A percentile compares a stretch with the other conserved stretches of the same genome.
phyloP scores from a whole-genome alignment of 1,140 invertebrate species.

The Orchestia grillus region DNA sequence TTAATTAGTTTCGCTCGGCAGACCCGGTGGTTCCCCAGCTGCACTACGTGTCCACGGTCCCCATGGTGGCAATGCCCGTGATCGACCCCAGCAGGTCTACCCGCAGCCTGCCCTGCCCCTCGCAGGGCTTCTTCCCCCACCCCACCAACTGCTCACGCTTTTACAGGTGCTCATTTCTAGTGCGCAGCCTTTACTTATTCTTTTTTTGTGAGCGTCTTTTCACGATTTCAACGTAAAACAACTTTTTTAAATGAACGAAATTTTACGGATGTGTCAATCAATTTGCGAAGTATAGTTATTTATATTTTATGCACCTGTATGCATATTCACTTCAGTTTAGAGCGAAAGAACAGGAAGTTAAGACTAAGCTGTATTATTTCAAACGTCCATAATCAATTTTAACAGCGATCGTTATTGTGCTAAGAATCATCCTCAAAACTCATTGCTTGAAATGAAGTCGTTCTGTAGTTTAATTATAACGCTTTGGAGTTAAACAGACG shows the following conservation, averaged over 20 bases:
- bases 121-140: slow-evolving; percentile 30
- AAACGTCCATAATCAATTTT: no score
- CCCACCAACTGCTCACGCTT: slow-evolving; percentile 18
- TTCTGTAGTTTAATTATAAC: background rate
- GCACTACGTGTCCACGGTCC: background rate
- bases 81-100: background rate
- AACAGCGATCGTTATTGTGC: no score
- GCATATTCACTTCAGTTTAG: no score
- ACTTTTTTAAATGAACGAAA: no score
- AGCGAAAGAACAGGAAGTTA: no score
- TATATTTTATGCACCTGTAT: no score
- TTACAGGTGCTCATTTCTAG: slow-evolving; percentile 30
- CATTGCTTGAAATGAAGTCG: background rate
- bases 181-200: background rate
- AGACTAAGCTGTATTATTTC: no score
- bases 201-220: no score
- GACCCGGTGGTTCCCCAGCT: background rate
- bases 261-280: no score
- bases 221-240: no score
- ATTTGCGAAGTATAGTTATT: no score
- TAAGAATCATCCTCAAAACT: background rate
- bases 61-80: slow-evolving; percentile 9
- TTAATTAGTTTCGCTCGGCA: background rate
- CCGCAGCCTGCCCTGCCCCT: slow-evolving; percentile 33
- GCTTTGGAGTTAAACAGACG: background rate